Evolutionary conservation across 2,797 vertebrate species (phyloP).

Genomic region (Picus viridis): DNA sequence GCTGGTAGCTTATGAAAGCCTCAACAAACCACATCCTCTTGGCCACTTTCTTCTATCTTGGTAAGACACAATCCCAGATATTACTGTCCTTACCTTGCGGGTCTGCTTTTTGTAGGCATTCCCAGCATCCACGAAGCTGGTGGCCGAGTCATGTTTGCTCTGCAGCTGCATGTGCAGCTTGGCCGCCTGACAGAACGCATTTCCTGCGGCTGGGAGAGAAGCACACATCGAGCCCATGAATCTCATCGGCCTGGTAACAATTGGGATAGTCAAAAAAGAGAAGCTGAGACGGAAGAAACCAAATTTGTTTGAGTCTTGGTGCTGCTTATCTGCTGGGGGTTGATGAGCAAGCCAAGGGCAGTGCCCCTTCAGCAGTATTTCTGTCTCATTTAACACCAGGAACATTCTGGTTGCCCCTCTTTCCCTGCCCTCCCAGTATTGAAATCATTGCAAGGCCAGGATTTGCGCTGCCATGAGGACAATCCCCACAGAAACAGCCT

Average conservation of each 20-base stretch:
- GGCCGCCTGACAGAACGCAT: constrained; percentile 94
- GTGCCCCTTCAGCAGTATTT: neutral
- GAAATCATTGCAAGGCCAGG: neutral
- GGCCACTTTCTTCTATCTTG: neutral
- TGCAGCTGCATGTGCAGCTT: constrained; percentile 97
- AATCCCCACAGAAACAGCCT: neutral
- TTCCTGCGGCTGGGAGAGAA: constrained; percentile 88
- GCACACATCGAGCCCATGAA: neutral
- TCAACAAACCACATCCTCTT: too few relatives aligned
- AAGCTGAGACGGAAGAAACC: too few relatives aligned
- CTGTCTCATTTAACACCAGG: neutral
- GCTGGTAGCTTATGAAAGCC: neutral
- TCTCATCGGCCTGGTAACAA: neutral
- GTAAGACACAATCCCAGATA: too few relatives aligned
- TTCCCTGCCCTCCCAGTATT: neutral
- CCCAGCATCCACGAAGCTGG: constrained; percentile 95
- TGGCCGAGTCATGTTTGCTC: constrained; percentile 97
- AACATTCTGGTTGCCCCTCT: neutral
- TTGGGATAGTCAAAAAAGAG: neutral
- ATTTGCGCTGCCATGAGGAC: neutral
- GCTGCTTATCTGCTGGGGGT: too few relatives aligned
- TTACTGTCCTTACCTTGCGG: constrained; percentile 87
- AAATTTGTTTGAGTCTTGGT: too few relatives aligned
- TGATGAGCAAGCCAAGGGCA: too few relatives aligned
- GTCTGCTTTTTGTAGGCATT: constrained; percentile 96